A percentile compares a stretch with the other conserved stretches of the same genome.
Conservation (phyloP, 1,140 invertebrate genomes). For the Bombus pyrosoma region DNA sequence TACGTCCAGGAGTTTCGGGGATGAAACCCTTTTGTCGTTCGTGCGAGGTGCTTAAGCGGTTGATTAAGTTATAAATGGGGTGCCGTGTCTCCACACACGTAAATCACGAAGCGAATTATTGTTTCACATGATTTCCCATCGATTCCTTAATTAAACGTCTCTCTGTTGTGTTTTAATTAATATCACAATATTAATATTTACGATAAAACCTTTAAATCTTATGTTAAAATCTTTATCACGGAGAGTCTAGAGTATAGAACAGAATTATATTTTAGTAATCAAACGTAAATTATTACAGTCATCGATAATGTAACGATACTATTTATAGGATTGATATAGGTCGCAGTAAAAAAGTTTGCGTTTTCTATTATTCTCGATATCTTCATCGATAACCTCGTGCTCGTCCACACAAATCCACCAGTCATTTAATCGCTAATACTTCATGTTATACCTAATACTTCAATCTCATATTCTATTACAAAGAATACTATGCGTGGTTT, state of each 20-base stretch:
- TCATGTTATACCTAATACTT: neutral
- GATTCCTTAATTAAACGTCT: neutral
- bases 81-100: neutral
- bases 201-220: too few relatives aligned
- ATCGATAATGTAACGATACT: too few relatives aligned
- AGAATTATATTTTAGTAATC: too few relatives aligned
- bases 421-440: conserved; percentile 12
- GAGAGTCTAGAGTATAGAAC: too few relatives aligned
- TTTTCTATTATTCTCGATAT: neutral
- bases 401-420: neutral
- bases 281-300: too few relatives aligned
- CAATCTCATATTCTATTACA: conserved; percentile 26
- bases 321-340: too few relatives aligned
- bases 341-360: neutral
- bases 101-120: neutral
- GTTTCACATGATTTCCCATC: neutral
- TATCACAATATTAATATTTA: neutral
- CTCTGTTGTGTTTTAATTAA: neutral
- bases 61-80: conserved; percentile 71
- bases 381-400: neutral
- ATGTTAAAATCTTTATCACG: too few relatives aligned
- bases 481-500: conserved; percentile 19
- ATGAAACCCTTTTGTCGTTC: conserved; percentile 79
- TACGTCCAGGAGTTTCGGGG: conserved; percentile 69
- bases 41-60: conserved; percentile 77